Conservation (phyloP, 2,797 vertebrate genomes). For the Thalassophryne amazonica region DNA sequence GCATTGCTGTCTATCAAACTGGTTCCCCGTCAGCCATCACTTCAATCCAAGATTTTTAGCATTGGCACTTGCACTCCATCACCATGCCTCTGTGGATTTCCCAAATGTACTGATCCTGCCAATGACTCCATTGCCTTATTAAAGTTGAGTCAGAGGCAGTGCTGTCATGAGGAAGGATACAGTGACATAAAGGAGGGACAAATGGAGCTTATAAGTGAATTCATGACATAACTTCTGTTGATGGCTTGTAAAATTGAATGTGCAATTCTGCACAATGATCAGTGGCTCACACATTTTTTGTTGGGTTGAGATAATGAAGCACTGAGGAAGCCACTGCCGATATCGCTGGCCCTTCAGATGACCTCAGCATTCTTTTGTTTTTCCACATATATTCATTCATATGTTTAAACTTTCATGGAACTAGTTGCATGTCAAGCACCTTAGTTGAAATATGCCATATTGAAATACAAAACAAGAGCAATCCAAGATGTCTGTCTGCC, state of each 20-base stretch:
- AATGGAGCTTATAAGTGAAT: conserved; percentile 49
- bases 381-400: conserved; percentile 4
- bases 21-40: conserved; percentile 57
- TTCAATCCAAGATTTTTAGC: conserved; percentile 35
- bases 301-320: conserved; percentile 30
- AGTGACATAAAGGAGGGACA: conserved; percentile 16
- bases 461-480: too few species aligned
- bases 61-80: conserved; percentile 48
- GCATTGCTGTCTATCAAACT: conserved; percentile 54
- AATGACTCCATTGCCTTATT: conserved; percentile 75
- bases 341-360: conserved; percentile 27
- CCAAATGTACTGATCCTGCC: conserved; percentile 65
- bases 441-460: conserved; percentile 1
- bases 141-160: conserved; percentile 46
- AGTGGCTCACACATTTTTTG: conserved; percentile 17
- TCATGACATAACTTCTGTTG: conserved; percentile 58
- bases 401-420: conserved; percentile 7
- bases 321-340: conserved; percentile 4
- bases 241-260: conserved; percentile 55
- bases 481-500: too few species aligned
- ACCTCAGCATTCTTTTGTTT: conserved; percentile 41
- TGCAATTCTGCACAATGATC: conserved; percentile 52
- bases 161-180: conserved; percentile 7
- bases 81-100: conserved; percentile 51
- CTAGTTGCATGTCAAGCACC: conserved; percentile 1